Evolutionary conservation across 1,140 invertebrate species (phyloP), one percentile per base, ranked within the genome.

Genomic region (Odontomachus brunneus): DNA sequence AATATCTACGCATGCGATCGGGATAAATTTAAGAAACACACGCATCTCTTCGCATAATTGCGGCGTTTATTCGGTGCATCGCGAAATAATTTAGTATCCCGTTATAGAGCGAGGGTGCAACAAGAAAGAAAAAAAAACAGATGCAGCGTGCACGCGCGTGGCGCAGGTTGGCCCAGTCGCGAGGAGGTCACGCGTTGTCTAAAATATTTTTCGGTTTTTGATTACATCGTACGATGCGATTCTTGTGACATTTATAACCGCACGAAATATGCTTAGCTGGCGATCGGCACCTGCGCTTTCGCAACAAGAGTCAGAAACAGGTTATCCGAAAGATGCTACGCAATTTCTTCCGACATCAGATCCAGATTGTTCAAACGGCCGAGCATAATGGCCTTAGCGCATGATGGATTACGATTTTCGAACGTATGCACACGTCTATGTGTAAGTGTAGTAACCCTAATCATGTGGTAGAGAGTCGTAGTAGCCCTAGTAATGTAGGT

Each of bases 181-280:
- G 24, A 78, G 17, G 24, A 78, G 22, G 24, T 55, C 11, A 38
- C 29, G 22, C n/a, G 22, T 51, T 51, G 11, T 33, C 22, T 24
- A 19, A 74, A 60, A 60, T 73, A 59, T 74, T 60, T 48, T n/a
- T 44, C 19, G 38, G 33, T 17, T 74, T 60, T 74, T 29, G 9
- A 74, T 74, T 74, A 60, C 55, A 44, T 60, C 15, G 22, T 26
- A 15, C 38, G 22, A 60, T 3, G 57, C 71, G 33, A 60, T 60
- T 44, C 22, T 60, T 67, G 24, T 33, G 62, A 26, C 49, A 66
- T 69, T 67, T 57, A 78, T 33, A 78, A n/a, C 63, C 22, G 38
- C 49, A 38, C 26, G 33, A 66, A 24, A 67, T 55, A 24, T 67
- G 74, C 63, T 78, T 78, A 78, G 62, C 29, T 78, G 19, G 38